Evolutionary conservation across 2,888 invertebrate species (phyloP), one percentile per base, ranked within the genome.

Genomic region (Drosophila kanekoi): DNA sequence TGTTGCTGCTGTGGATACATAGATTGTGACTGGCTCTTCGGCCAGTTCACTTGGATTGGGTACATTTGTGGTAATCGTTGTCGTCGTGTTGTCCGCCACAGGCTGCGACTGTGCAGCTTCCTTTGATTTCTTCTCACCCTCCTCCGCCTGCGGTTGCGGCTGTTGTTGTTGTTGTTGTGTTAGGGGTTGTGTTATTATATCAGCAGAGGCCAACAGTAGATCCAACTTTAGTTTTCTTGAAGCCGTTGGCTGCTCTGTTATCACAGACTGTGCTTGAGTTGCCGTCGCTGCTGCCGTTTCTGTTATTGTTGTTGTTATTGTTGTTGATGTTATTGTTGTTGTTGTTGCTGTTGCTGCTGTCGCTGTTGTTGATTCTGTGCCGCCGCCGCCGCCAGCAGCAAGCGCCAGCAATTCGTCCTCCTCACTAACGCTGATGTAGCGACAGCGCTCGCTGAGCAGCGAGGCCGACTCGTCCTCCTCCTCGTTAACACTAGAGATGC

Each of bases 241-340:
- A 79, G 91, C 87, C 78, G 91, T 91, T 89, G 91, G 92, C 87
- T 92, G 91, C 88, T 91, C 92, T 87, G 91, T 91, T 91, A 91
- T 91, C 91, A 91, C 91, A 91, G 91, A 90, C 87, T 87, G 89
- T 89, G 83, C 82, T 89, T 87, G 81, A 86, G 83, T 87, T 83
- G 72, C 67, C 72, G 81, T 67, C 72, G 73, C 58, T 47, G 63
- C 38, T 70, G 63, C 48, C 47, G 59, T 38, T 45, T 66, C 32
- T 41, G 60, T 23, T 41, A 54, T 14, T 60, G 53, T 5, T 40
- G 53, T 9, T 57, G 58, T 2, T 45, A 62, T 18, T 54, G 59
- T 14, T 69, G 65, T 16, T 69, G 49, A 9, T 33, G 60, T 6
- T 51, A 51, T 40, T 40, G 54, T 14, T 56, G 47, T 10, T 58